These are phyloP conservation scores for Ptychochromis oligacanthus DNA, from an alignment of 2,113 vertebrate genomes.

Conservation along the genomic window DNA sequence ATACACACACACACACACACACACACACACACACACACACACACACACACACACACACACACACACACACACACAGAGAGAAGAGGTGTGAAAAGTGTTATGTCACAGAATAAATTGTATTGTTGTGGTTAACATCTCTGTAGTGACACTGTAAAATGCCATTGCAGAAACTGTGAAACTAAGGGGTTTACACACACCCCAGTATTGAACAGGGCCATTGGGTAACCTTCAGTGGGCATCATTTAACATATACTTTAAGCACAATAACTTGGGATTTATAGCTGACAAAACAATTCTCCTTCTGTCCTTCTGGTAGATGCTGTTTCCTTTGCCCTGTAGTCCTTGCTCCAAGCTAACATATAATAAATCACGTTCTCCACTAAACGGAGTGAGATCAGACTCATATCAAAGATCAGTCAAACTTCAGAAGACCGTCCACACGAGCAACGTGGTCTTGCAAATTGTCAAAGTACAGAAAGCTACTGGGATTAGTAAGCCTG, in stretches of 20 bases:
- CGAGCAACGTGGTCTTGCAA: not conserved
- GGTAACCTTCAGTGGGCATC: not conserved
- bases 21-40: not conserved
- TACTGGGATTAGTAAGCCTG: not conserved
- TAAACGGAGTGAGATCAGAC: not conserved
- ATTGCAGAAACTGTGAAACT: conserved; percentile 6
- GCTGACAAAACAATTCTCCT: not conserved
- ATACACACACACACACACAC: too few species aligned
- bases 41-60: not conserved
- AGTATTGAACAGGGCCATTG: not conserved
- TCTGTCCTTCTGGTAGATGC: not conserved
- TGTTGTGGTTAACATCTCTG: not conserved
- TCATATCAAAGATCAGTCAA: not conserved
- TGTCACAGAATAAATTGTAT: not conserved
- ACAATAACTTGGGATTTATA: conserved; percentile 4
- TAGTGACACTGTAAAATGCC: not conserved
- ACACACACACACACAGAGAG: not conserved
- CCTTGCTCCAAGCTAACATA: conserved; percentile 12
- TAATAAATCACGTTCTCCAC: not conserved
- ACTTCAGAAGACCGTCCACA: not conserved
- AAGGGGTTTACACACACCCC: not conserved
- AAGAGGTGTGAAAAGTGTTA: conserved; percentile 4
- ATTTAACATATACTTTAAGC: not conserved
- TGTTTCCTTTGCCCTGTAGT: not conserved
- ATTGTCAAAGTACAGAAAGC: not conserved